Evolutionary conservation across 1,140 invertebrate species (phyloP).

Genomic region (Eciton burchellii): DNA sequence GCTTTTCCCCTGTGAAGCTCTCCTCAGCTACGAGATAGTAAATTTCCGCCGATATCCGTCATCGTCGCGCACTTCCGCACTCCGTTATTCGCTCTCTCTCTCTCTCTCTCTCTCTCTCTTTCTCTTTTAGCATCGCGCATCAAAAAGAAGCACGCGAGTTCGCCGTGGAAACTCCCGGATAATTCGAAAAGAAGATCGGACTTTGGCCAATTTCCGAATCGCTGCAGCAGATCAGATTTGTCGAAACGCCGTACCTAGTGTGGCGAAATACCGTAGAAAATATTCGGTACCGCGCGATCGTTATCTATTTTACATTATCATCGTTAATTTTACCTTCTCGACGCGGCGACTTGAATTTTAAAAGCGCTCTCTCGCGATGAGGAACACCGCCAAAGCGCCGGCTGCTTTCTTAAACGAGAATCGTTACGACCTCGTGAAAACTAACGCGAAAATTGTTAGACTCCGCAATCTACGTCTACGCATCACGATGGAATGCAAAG

Average conservation of each 20-base stretch:
- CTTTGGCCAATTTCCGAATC: constrained; percentile 65
- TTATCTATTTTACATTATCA: constrained; percentile 50
- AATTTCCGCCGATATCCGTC: constrained; percentile 34
- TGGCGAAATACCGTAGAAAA: constrained; percentile 60
- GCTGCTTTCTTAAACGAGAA: background rate
- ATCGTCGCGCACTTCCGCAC: background rate
- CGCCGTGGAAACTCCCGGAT: constrained; percentile 67
- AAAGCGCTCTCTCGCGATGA: background rate
- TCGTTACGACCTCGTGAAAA: constrained; percentile 1
- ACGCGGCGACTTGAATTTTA: constrained; percentile 4
- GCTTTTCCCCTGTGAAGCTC: constrained; percentile 39
- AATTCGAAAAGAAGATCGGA: constrained; percentile 73
- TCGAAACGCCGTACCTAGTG: constrained; percentile 62
- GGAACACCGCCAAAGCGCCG: too few relatives aligned
- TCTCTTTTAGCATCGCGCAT: constrained; percentile 30
- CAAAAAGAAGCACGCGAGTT: constrained; percentile 73
- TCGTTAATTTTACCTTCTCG: constrained; percentile 27
- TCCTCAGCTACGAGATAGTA: background rate
- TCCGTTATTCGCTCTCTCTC: background rate
- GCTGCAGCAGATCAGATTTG: constrained; percentile 74
- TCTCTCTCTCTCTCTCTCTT: background rate
- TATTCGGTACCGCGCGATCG: too few relatives aligned
- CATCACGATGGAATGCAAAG: background rate
- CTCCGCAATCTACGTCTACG: background rate
- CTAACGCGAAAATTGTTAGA: background rate